A percentile compares a stretch with the other conserved stretches of the same genome.
Evolutionary conservation across 1,140 invertebrate species (phyloP).

Genomic region (Lordiphosa stackelbergi): DNA sequence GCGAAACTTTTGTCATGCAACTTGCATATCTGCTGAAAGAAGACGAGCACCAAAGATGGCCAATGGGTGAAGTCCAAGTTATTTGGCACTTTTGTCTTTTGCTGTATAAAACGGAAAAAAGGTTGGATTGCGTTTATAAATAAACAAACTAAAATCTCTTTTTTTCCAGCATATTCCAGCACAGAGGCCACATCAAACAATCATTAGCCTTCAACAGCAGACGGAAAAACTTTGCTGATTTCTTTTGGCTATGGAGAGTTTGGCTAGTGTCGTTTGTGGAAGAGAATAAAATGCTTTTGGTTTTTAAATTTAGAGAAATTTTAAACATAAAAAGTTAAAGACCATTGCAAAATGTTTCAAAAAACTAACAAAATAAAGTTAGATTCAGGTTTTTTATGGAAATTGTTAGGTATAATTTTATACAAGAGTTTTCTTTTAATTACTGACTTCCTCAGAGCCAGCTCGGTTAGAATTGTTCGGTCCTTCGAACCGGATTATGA

Average conservation of each 20-base stretch:
- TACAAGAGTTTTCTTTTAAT: no score
- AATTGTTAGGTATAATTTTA: no score
- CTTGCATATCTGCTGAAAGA: slow-evolving; percentile 46
- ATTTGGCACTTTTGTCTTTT: slow-evolving; percentile 40
- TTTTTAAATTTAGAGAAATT: no score
- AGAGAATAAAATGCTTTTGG: no score
- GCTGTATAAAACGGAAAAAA: background rate
- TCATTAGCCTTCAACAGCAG: slow-evolving; percentile 54
- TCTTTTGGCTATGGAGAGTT: slow-evolving; percentile 6
- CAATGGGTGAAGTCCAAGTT: slow-evolving; percentile 43
- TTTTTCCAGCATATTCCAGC: slow-evolving; percentile 12
- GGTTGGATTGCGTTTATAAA: slow-evolving; percentile 18
- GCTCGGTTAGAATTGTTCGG: no score
- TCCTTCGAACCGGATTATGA: no score
- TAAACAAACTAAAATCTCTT: slow-evolving; percentile 12
- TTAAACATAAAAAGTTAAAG: no score
- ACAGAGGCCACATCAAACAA: slow-evolving; percentile 55
- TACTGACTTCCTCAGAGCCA: no score
- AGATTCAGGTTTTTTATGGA: no score
- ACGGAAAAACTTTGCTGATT: slow-evolving; percentile 51
- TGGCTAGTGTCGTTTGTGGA: background rate
- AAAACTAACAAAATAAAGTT: no score
- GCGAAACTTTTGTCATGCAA: slow-evolving; percentile 56
- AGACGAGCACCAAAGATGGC: slow-evolving; percentile 19
- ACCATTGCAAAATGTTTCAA: no score